These are phyloP conservation scores for Cuniculus paca DNA, from an alignment of 2,797 vertebrate species.

Conservation along the genomic window DNA sequence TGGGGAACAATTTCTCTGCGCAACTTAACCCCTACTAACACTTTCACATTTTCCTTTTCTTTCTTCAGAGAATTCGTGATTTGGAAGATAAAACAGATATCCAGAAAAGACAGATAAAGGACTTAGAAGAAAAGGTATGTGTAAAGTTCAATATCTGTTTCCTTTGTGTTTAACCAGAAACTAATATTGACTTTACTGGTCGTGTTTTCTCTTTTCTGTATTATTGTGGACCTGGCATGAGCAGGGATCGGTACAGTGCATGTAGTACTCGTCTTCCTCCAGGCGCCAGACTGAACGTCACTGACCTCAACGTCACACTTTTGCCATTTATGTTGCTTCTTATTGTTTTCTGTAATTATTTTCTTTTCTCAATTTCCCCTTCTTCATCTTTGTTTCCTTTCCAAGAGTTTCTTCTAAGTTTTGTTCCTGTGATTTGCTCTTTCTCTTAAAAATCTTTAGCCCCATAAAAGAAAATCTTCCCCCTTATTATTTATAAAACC, in stretches of 20 bases:
- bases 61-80: conserved; percentile 96
- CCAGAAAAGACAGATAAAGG: conserved; percentile 99
- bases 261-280: background rate
- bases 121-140: conserved; percentile 98
- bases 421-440: background rate
- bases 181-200: background rate
- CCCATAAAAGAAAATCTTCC: background rate
- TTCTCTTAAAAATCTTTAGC: background rate
- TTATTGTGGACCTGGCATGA: background rate
- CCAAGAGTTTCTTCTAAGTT: background rate
- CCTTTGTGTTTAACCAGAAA: conserved; percentile 26
- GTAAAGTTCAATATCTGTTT: background rate
- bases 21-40: background rate
- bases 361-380: conserved; percentile 35
- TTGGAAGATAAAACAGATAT: conserved; percentile 99
- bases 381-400: conserved; percentile 37
- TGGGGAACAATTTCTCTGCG: background rate
- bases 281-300: background rate
- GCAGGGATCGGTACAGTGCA: background rate
- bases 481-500: conserved; percentile 22
- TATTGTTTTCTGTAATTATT: background rate
- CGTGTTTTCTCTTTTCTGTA: background rate
- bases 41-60: background rate
- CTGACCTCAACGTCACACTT: background rate
- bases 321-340: background rate